A percentile compares a stretch with the other conserved stretches of the same genome.
Conservation (phyloP, 2,888 invertebrate species). For the Teleogryllus oceanicus region DNA sequence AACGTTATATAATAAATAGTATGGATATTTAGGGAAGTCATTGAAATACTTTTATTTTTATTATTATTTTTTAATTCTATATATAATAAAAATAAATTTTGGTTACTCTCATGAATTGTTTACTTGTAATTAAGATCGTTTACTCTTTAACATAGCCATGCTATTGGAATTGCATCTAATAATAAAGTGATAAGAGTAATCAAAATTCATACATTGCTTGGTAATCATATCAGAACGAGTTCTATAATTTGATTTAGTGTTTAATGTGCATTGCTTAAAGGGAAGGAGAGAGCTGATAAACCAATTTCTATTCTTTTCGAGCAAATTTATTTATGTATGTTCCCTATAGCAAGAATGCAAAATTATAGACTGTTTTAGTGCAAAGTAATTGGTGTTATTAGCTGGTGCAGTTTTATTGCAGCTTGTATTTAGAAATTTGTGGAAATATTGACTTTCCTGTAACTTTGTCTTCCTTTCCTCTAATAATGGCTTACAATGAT, state of each 20-base stretch:
- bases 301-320: not conserved
- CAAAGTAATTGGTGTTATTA: not conserved
- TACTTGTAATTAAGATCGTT: not conserved
- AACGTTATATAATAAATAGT: too few relatives aligned
- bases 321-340: too few relatives aligned
- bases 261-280: not conserved
- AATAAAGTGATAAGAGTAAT: not conserved
- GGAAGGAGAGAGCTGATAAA: not conserved
- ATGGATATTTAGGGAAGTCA: too few relatives aligned
- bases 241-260: too few relatives aligned
- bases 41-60: too few relatives aligned
- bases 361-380: too few relatives aligned
- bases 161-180: not conserved
- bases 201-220: not conserved
- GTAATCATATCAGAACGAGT: not conserved
- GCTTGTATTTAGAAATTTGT: not conserved
- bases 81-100: not conserved
- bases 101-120: not conserved
- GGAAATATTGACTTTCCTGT: slow-evolving; percentile 19
- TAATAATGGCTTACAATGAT: slow-evolving; percentile 35
- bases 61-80: too few relatives aligned
- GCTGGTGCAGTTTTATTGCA: not conserved
- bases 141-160: too few relatives aligned
- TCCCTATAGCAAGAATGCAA: too few relatives aligned
- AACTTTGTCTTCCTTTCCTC: not conserved